These are phyloP conservation scores for Zosterops pallidus DNA, from an alignment of 2,113 vertebrate species.

Conservation along the genomic window DNA sequence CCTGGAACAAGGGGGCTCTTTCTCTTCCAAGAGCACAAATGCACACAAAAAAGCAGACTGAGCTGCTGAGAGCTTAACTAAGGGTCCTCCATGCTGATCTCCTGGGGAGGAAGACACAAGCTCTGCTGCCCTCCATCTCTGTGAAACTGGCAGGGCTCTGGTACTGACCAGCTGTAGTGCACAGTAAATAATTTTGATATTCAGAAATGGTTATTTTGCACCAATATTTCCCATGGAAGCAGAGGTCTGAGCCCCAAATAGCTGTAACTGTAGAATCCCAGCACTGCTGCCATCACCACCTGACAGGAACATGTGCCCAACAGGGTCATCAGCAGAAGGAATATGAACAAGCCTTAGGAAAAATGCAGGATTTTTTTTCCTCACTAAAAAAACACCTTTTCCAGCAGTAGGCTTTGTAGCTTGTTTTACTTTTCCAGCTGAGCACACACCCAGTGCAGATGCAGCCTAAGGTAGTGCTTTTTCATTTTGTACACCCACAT, in stretches of 20 bases:
- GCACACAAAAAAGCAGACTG: not conserved
- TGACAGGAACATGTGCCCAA: fast-evolving
- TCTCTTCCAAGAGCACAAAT: not conserved
- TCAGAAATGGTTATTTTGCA: not conserved
- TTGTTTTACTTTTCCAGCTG: not conserved
- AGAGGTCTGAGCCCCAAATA: not conserved
- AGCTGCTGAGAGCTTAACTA: not conserved
- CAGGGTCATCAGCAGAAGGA: not conserved
- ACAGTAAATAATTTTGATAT: not conserved
- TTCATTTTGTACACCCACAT: not conserved
- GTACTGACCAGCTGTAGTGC: not conserved
- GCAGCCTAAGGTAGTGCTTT: not conserved
- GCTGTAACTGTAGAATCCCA: fast-evolving
- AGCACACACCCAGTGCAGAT: not conserved
- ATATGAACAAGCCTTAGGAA: fast-evolving
- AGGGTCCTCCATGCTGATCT: not conserved
- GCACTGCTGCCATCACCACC: not conserved
- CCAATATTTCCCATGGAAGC: too few relatives aligned
- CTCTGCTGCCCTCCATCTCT: not conserved
- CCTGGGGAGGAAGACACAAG: not conserved
- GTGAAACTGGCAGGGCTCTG: not conserved
- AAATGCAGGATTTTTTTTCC: not conserved
- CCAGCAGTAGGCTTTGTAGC: not conserved
- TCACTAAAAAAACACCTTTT: not conserved
- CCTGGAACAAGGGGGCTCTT: not conserved